Base-by-base conservation (phyloP, 2,113 vertebrate genomes). In the Pseudolaguvia tuberculata region DNA sequence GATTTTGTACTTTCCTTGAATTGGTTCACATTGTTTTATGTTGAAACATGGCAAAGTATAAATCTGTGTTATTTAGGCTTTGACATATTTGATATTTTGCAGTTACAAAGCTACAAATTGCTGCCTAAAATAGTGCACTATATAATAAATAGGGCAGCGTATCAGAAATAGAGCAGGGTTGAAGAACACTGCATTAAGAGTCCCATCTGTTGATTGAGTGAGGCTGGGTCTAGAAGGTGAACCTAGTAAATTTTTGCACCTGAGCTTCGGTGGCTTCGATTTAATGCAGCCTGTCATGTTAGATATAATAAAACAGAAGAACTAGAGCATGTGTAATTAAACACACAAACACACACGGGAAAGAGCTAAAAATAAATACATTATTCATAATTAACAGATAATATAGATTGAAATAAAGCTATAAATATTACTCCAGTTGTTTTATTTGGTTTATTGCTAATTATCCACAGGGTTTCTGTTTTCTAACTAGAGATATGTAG, bases 181-280 rank as follows among this genome's bases (percentile, higher is more conserved):
- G 17, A 18, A 25, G 29, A 58, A 39, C 9, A 59, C n/a, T 21
- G 66, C 55, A 14, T 51, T 18, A 61, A n/a, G 29, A 70, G 35
- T 57, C 59, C 66, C 72, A 71, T 70, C 78, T 79, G 78, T 79
- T 65, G 52, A 59, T 71, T 75, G 67, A 70, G 72, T 58, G 47
- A 66, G 48, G 58, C 57, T 70, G 10, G 62, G 47, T 76, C 45
- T 63, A 21, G 35, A 25, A 62, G 63, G 75, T 67, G 53, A 51
- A 21, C 42, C 18, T 35, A 56, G 55, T 62, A 35, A 47, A 75
- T 56, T 55, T 67, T 20, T 31, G 45, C 61, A 72, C 76, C 72
- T 75, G 76, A 75, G 79, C 48, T 65, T 66, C 69, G 25, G 35
- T 69, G 56, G 63, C 48, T 73, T 70, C 66, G 55, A 62, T 67